Evolutionary conservation across 2,113 vertebrate species (phyloP).

Genomic region (Pluvialis apricaria): DNA sequence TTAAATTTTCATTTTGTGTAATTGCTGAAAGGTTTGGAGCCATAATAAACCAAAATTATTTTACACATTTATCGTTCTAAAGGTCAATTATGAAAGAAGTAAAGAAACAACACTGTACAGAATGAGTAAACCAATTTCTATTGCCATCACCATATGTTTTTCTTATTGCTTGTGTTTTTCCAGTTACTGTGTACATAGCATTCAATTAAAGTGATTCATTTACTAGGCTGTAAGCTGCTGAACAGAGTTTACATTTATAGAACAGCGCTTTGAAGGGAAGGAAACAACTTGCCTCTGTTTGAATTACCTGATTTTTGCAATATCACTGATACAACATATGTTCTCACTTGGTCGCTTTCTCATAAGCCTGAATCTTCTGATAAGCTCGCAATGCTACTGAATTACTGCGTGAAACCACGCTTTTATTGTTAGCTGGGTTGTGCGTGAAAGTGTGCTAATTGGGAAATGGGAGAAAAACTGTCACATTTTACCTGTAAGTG

Average conservation of each 20-base stretch:
- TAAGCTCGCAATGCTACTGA: slow-evolving; percentile 29
- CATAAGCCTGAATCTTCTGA: slow-evolving; percentile 67
- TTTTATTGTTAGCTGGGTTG: background rate
- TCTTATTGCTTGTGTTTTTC: slow-evolving; percentile 82
- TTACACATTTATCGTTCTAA: slow-evolving; percentile 88
- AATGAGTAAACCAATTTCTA: slow-evolving; percentile 83
- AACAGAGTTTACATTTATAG: slow-evolving; percentile 75
- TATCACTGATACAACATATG: slow-evolving; percentile 84
- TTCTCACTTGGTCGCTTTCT: slow-evolving; percentile 75
- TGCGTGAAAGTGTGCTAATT: background rate
- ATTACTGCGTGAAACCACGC: background rate
- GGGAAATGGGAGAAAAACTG: background rate
- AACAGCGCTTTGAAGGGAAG: slow-evolving; percentile 72
- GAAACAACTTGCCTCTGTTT: slow-evolving; percentile 82
- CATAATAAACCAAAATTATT: slow-evolving; percentile 95
- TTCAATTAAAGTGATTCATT: slow-evolving; percentile 94
- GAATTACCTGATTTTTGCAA: slow-evolving; percentile 85
- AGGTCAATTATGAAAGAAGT: slow-evolving; percentile 95
- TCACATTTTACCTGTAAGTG: background rate
- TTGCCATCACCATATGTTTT: slow-evolving; percentile 84
- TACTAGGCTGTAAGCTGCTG: slow-evolving; percentile 72
- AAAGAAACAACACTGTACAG: slow-evolving; percentile 72
- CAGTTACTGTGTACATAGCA: slow-evolving; percentile 89
- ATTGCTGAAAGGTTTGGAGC: slow-evolving; percentile 92
- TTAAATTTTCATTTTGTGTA: slow-evolving; percentile 94